Base-by-base conservation (phyloP, 2,797 vertebrate genomes). In the Poecilia wingei region DNA sequence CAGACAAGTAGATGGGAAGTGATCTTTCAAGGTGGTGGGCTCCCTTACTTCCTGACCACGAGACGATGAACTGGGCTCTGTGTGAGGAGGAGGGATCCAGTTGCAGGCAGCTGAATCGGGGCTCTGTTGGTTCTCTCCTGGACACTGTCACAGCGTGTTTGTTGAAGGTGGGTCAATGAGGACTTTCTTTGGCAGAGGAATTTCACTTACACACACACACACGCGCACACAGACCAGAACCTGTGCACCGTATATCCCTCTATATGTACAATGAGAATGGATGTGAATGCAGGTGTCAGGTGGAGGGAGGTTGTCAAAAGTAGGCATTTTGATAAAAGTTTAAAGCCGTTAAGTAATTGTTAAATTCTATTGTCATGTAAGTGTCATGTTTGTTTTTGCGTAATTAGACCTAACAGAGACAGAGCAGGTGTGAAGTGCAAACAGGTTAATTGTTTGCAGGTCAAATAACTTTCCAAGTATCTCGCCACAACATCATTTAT, bases 91-190 rank as follows among this genome's bases (percentile, higher is more conserved):
- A 88, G 88, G 91, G 94, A 95, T 96, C 94, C 89, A 83, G 91
- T 96, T 95, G 88, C 95, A 94, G 72, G 76, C 89, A 61, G 85
- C 89, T 96, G 95, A 96, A 96, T 95, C 69, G 83, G 69, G 59
- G 90, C 95, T 95, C 94, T 95, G 94, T 95, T 95, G 92, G 93
- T 87, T 88, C 90, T 92, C 89, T 89, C 85, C 90, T 93, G 93
- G 91, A 95, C 93, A 93, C 94, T 93, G 91, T 95, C 92, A 94
- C 87, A 89, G 89, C 83, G 83, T 95, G 94, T 95, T 95, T 95
- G 93, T 91, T 86, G 88, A 95, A 92, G 95, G 92, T 80, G 87
- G 92, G 93, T 93, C 93, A 94, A 88, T 82, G 91, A 93, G 91
- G 92, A 93, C 93, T 95, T 94, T 94, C 89, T 95, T 90, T 92